These are phyloP conservation scores for Sinopyrophorus schimmeli DNA, from an alignment of 2,888 invertebrate species.

Conservation along the genomic window DNA sequence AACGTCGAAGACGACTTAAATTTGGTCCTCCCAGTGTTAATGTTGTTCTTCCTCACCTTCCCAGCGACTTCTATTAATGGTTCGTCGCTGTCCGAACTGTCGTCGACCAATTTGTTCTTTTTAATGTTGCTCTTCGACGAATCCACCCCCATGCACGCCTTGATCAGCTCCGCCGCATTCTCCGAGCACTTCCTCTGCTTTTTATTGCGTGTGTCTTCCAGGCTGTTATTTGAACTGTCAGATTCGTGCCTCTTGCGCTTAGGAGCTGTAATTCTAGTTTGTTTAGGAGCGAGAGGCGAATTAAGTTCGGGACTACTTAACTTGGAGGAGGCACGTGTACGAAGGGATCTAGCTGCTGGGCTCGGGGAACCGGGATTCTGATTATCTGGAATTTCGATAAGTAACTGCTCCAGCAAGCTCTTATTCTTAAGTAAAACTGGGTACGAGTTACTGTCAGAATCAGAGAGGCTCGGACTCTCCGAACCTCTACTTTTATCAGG, in stretches of 20 bases:
- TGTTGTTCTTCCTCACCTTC: slow-evolving; percentile 62
- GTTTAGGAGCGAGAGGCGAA: slow-evolving; percentile 42
- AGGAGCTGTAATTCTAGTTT: slow-evolving; percentile 25
- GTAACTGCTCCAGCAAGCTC: slow-evolving; percentile 73
- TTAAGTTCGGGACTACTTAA: slow-evolving; percentile 65
- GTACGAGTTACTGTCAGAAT: slow-evolving; percentile 42
- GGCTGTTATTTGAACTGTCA: slow-evolving; percentile 70
- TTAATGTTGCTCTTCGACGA: slow-evolving; percentile 46
- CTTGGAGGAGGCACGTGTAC: slow-evolving; percentile 71
- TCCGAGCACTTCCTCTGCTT: slow-evolving; percentile 63
- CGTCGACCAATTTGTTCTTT: slow-evolving; percentile 55
- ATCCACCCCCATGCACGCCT: slow-evolving; percentile 47
- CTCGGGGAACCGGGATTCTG: slow-evolving; percentile 51
- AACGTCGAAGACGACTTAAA: slow-evolving; percentile 35
- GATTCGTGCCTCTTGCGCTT: slow-evolving; percentile 81
- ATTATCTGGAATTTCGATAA: slow-evolving; percentile 77
- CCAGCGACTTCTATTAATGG: slow-evolving; percentile 72
- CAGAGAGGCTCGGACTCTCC: slow-evolving; percentile 48
- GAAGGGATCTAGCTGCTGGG: slow-evolving; percentile 52
- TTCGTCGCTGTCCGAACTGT: slow-evolving; percentile 79
- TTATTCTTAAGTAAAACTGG: slow-evolving; percentile 58
- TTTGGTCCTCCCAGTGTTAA: slow-evolving; percentile 25
- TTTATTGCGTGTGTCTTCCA: slow-evolving; percentile 48
- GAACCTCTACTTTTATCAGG: slow-evolving; percentile 62
- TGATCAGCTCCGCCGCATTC: slow-evolving; percentile 62